Percentiles rank a stretch among this genome's conserved stretches.
These are phyloP conservation scores for Drosophila demipolita DNA, from an alignment of 2,888 invertebrate species.

Conservation along the genomic window DNA sequence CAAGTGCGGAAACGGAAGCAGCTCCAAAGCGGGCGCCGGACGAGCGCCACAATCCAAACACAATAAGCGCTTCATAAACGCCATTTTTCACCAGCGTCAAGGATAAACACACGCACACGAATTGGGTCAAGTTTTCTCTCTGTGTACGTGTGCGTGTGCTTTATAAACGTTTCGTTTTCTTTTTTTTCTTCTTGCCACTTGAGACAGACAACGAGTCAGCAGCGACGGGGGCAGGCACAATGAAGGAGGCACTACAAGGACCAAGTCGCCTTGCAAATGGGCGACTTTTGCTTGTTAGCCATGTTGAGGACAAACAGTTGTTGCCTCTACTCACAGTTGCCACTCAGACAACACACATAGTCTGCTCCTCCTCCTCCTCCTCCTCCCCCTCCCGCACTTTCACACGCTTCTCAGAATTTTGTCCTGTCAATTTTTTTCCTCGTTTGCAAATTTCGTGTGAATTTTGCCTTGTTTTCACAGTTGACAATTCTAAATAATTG, in stretches of 20 bases:
- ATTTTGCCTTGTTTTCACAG: slow-evolving; percentile 61
- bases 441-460: slow-evolving; percentile 53
- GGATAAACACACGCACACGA: slow-evolving; percentile 64
- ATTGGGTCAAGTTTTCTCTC: slow-evolving; percentile 13
- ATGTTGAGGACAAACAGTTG: slow-evolving; percentile 58
- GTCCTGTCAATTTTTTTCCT: slow-evolving; percentile 51
- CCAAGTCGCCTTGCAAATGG: slow-evolving; percentile 24
- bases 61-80: slow-evolving; percentile 81
- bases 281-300: slow-evolving; percentile 58
- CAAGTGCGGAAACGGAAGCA: slow-evolving; percentile 78
- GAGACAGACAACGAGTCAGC: slow-evolving; percentile 71
- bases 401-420: slow-evolving; percentile 10
- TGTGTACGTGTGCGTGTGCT: slow-evolving; percentile 34
- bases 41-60: slow-evolving; percentile 72
- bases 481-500: slow-evolving; percentile 68
- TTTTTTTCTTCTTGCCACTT: slow-evolving; percentile 48
- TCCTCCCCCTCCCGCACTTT: background rate
- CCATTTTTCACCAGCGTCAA: slow-evolving; percentile 75
- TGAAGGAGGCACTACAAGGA: slow-evolving; percentile 23
- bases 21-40: slow-evolving; percentile 46
- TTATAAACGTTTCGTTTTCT: slow-evolving; percentile 68
- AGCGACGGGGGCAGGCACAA: slow-evolving; percentile 25
- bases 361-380: background rate
- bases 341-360: background rate
- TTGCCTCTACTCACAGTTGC: background rate